Percentiles rank a stretch among this genome's conserved stretches.
Evolutionary conservation across 2,888 invertebrate species (phyloP).

Genomic region (Trichopoda pennipes): DNA sequence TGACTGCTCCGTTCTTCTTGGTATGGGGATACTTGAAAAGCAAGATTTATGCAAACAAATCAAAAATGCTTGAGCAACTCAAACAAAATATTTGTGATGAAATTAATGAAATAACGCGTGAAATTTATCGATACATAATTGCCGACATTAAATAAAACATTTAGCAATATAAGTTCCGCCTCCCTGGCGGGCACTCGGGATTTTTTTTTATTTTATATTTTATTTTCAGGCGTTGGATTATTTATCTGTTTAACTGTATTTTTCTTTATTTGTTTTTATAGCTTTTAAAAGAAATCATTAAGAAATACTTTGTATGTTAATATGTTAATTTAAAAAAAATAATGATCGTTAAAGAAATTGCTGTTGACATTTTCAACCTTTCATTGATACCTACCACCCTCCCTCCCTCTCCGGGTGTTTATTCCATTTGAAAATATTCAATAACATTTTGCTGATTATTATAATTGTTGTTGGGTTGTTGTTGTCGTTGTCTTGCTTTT

Average conservation of each 20-base stretch:
- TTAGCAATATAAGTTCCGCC: too few species aligned
- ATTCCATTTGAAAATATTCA: conserved; percentile 11
- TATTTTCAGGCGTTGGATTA: background rate
- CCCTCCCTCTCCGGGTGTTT: background rate
- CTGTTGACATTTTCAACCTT: conserved; percentile 5
- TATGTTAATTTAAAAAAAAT: background rate
- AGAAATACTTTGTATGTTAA: background rate
- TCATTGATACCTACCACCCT: background rate
- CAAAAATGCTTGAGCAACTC: too few species aligned
- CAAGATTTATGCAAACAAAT: too few species aligned
- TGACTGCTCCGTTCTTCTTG: too few species aligned
- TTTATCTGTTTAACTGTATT: background rate
- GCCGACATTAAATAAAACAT: too few species aligned
- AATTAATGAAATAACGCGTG: too few species aligned
- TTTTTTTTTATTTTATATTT: too few species aligned
- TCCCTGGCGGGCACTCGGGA: too few species aligned
- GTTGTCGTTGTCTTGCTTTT: background rate
- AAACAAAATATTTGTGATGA: too few species aligned
- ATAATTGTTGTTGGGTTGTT: background rate
- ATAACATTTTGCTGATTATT: conserved; percentile 24
- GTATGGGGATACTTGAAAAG: too few species aligned
- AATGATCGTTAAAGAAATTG: conserved; percentile 12
- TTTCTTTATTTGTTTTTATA: conserved; percentile 14
- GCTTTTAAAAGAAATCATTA: background rate
- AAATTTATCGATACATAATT: too few species aligned